phyloP scores from a whole-genome alignment of 2,888 invertebrate species.

The Caenorhabditis sp. region DNA sequence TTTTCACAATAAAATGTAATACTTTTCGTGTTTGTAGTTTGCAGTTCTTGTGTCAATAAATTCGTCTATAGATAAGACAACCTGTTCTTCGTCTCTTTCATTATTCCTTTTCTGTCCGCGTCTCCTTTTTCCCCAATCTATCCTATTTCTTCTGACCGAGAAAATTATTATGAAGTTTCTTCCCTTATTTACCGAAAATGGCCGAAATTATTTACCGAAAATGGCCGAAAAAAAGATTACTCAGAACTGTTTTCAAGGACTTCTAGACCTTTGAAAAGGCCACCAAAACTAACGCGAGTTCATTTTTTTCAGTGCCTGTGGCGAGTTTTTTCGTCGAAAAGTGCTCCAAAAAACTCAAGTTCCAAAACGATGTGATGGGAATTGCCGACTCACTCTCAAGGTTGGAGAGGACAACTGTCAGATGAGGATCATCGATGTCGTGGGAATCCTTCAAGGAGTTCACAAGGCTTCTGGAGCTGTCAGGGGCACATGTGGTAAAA shows the following conservation, averaged over 20 bases:
- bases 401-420: neutral
- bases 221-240: neutral
- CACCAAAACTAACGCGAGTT: neutral
- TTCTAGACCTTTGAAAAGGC: too few relatives aligned
- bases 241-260: neutral
- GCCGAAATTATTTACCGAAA: too few relatives aligned
- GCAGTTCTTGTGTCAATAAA: too few relatives aligned
- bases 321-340: slow-evolving; percentile 18
- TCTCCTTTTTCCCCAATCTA: too few relatives aligned
- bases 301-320: slow-evolving; percentile 11
- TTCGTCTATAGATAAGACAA: too few relatives aligned
- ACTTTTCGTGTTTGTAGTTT: too few relatives aligned
- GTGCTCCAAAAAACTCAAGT: neutral
- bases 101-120: too few relatives aligned
- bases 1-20: too few relatives aligned
- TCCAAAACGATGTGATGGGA: neutral
- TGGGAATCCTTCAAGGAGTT: neutral
- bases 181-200: too few relatives aligned
- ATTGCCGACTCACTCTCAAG: neutral
- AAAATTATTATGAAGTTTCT: too few relatives aligned
- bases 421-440: neutral
- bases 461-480: slow-evolving; percentile 6
- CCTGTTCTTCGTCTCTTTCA: too few relatives aligned
- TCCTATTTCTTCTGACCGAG: too few relatives aligned
- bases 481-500: neutral